phyloP scores from a whole-genome alignment of 2,113 vertebrate genomes.

The Mesocricetus auratus region DNA sequence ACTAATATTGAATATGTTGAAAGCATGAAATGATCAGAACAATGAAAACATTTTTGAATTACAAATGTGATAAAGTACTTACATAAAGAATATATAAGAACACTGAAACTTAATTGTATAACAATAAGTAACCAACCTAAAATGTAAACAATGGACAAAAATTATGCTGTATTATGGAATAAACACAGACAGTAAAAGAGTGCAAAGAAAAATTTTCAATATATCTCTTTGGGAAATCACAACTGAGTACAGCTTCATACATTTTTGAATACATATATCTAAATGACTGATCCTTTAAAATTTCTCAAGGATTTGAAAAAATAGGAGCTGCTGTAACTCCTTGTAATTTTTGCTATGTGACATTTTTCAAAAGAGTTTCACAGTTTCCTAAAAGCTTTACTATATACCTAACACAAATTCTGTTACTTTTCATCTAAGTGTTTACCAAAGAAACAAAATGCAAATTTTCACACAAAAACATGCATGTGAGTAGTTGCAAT shows the following conservation, averaged over 20 bases:
- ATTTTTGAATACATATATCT: not conserved
- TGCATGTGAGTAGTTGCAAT: not conserved
- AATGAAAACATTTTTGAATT: not conserved
- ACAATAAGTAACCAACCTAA: not conserved
- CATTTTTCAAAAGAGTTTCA: not conserved
- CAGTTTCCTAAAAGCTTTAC: not conserved
- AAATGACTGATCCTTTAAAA: not conserved
- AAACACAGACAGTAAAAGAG: not conserved
- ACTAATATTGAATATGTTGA: not conserved
- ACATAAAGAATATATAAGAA: not conserved
- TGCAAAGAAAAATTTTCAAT: not conserved
- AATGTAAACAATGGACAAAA: not conserved
- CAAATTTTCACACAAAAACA: not conserved
- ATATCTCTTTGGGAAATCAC: not conserved
- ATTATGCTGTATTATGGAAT: not conserved
- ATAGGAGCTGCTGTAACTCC: not conserved
- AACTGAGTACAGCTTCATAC: not conserved
- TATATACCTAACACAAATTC: not conserved
- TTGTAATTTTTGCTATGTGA: not conserved
- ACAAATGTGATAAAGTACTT: not conserved
- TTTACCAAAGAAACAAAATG: conserved; percentile 1
- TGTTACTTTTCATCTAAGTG: not conserved
- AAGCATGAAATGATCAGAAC: not conserved
- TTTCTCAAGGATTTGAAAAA: not conserved
- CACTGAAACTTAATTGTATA: conserved; percentile 24